A percentile compares a stretch with the other conserved stretches of the same genome.
phyloP scores from a whole-genome alignment of 2,888 invertebrate genomes.

The Lasioglossum lativentre region DNA sequence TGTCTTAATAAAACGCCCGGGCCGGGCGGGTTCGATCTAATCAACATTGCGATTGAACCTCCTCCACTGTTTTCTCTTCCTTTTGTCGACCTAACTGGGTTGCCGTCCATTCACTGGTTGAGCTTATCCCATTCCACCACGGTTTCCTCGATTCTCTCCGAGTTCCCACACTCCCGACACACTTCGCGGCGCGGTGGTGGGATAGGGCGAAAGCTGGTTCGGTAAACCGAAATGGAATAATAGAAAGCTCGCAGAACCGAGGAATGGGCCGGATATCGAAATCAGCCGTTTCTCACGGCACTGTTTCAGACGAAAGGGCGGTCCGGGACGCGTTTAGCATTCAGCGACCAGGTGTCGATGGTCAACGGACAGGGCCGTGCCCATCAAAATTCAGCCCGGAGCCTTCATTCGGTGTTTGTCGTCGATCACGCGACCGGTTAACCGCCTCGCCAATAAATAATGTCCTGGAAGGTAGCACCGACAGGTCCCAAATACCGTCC shows the following conservation, averaged over 20 bases:
- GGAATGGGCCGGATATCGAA: constrained; percentile 70
- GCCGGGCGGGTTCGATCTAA: constrained; percentile 24
- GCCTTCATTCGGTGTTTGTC: constrained; percentile 10
- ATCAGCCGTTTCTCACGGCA: constrained; percentile 65
- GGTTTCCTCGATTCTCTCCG: constrained; percentile 16
- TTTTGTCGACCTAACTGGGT: constrained; percentile 39
- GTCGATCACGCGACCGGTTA: constrained; percentile 7
- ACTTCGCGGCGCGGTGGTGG: not conserved
- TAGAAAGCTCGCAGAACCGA: constrained; percentile 68
- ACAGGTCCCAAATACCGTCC: not conserved
- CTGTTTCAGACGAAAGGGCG: constrained; percentile 17
- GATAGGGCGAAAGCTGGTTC: constrained; percentile 48
- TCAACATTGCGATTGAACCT: constrained; percentile 36
- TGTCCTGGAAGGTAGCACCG: not conserved
- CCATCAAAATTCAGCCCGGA: constrained; percentile 9
- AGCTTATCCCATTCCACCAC: constrained; percentile 4
- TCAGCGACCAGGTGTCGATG: constrained; percentile 25
- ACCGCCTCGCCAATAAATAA: constrained; percentile 8
- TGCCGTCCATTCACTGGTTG: constrained; percentile 30
- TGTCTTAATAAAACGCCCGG: constrained; percentile 47
- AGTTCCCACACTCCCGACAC: not conserved
- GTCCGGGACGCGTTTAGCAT: constrained; percentile 26
- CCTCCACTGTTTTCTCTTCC: constrained; percentile 11
- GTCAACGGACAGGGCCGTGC: constrained; percentile 26
- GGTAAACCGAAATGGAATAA: constrained; percentile 73